Evolutionary conservation across 2,888 invertebrate genomes (phyloP), one percentile per base, ranked within the genome.

Genomic region (Mellilla xanthometata): DNA sequence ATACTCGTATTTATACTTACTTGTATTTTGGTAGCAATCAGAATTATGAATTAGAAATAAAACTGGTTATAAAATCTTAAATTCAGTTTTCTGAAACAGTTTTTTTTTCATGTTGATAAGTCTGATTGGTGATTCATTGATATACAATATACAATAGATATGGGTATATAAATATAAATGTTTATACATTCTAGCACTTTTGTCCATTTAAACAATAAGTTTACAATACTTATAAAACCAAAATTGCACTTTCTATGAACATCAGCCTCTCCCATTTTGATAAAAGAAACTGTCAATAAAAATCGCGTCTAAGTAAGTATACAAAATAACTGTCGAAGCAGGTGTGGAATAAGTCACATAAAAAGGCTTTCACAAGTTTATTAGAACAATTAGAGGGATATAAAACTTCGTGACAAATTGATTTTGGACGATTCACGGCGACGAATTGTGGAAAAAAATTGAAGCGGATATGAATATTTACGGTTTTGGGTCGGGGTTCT

Each of bases 331-430:
- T 19, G 47, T 29, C 38, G 33, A 8, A 9, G 27, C 47, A 52
- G 49, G 51, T 54, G 45, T 48, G 22, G 39, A 42, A 47, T 50
- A 50, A 60, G 42, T 38, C 42, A 54, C 50, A 48, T 41, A 52
- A 44, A 56, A 54, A 28, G 38, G 49, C 58, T 60, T 60, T 58
- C 55, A 56, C 55, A 52, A 47, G 52, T 57, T 56, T 56, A 56
- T 58, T 56, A 51, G 48, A 58, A 57, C 56, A 57, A 60, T 62
- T 58, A 60, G 51, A 50, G 47, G 22, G 44, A 24, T 38, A 42
- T 56, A 54, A 61, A 54, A 50, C 43, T 52, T 48, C 59, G 47
- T 59, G 68, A 68, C 71, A 72, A 72, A 73, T 71, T 49, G 60
- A 72, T 72, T 72, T 56, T 41, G 57, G 41, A 53, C 15, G 29